These are phyloP conservation scores for Etheostoma spectabile DNA, from an alignment of 2,113 vertebrate species.

Conservation along the genomic window DNA sequence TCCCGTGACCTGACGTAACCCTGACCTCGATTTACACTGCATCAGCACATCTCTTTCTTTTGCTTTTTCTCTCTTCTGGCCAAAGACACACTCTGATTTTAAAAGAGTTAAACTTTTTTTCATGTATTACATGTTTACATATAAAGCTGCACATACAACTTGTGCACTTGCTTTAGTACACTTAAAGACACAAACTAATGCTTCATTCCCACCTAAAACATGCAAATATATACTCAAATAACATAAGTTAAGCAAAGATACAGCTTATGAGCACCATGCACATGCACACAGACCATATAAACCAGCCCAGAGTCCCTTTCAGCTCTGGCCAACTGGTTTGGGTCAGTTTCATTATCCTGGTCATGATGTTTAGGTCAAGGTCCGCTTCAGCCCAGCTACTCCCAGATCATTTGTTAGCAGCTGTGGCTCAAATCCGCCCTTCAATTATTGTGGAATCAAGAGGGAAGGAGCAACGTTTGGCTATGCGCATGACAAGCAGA, in stretches of 20 bases:
- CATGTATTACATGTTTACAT: not conserved
- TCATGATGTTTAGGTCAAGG: constrained; percentile 70
- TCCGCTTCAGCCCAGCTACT: constrained; percentile 45
- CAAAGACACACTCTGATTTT: not conserved
- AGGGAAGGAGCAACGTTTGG: constrained; percentile 52
- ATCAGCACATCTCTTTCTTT: constrained; percentile 26
- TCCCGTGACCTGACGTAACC: constrained; percentile 71
- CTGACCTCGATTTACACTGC: constrained; percentile 26
- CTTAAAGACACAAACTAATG: not conserved
- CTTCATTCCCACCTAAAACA: not conserved
- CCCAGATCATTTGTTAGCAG: constrained; percentile 69
- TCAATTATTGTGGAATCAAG: constrained; percentile 76
- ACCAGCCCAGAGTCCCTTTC: constrained; percentile 16
- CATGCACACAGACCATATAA: constrained; percentile 7
- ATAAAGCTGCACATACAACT: not conserved
- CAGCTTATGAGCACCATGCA: not conserved
- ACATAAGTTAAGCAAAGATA: not conserved
- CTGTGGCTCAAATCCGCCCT: constrained; percentile 68
- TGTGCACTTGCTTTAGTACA: constrained; percentile 6
- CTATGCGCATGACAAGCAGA: constrained; percentile 51
- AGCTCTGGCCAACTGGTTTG: constrained; percentile 44
- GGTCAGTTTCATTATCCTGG: constrained; percentile 60
- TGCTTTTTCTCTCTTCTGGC: not conserved
- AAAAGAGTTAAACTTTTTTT: not conserved
- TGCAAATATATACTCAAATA: not conserved